phyloP scores from a whole-genome alignment of 2,888 invertebrate genomes.

The Invenusta paracnida region DNA sequence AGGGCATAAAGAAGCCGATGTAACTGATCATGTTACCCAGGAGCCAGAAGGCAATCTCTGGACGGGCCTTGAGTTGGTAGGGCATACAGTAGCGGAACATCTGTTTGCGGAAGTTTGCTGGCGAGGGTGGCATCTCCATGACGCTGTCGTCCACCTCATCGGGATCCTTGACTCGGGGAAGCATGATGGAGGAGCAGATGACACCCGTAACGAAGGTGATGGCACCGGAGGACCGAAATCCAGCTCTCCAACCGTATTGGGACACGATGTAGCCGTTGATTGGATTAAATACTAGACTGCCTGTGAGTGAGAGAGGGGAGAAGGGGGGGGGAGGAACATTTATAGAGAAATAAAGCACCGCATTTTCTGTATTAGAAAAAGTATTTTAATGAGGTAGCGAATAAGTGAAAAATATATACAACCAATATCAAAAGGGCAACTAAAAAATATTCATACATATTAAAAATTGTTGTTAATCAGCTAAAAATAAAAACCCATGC shows the following conservation, averaged over 20 bases:
- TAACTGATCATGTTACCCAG: slow-evolving; percentile 49
- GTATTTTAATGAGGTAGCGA: too few relatives aligned
- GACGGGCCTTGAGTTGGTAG: slow-evolving; percentile 46
- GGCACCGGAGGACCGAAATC: slow-evolving; percentile 48
- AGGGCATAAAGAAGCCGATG: slow-evolving; percentile 52
- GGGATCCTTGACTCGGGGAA: slow-evolving; percentile 46
- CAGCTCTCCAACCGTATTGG: slow-evolving; percentile 49
- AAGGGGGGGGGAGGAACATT: too few relatives aligned
- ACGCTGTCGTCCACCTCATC: neutral
- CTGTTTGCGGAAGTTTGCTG: neutral
- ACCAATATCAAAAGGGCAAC: too few relatives aligned
- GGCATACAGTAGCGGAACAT: slow-evolving; percentile 47
- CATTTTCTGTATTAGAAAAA: too few relatives aligned
- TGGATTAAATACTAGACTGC: slow-evolving; percentile 50
- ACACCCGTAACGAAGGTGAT: slow-evolving; percentile 48
- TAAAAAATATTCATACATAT: too few relatives aligned
- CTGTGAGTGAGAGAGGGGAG: too few relatives aligned
- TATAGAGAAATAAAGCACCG: too few relatives aligned
- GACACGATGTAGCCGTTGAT: slow-evolving; percentile 49
- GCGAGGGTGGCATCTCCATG: neutral
- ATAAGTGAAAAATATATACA: too few relatives aligned
- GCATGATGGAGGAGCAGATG: slow-evolving; percentile 49
- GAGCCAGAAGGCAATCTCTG: slow-evolving; percentile 51
- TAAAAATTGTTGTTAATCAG: too few relatives aligned
- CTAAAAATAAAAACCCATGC: too few relatives aligned